These are phyloP conservation scores for human (Homo sapiens) DNA, from an alignment of 2,113 vertebrate species.

Conservation along the genomic window GRCh38 chr13:105291501-105292000, in stretches of 20 bases:
- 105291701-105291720: neutral
- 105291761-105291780: neutral
- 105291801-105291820: neutral
- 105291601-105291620: accelerated
- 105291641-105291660: neutral
- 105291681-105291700: neutral
- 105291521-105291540: neutral
- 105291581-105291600: accelerated
- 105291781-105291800: neutral
- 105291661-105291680: neutral
- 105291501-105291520: accelerated
- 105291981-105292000: neutral
- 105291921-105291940: neutral
- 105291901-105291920: neutral
- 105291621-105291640: neutral
- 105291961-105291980: neutral
- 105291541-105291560: too few relatives aligned
- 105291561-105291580: neutral
- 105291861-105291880: neutral
- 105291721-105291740: neutral
- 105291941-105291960: neutral
- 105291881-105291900: neutral
- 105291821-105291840: neutral
- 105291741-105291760: neutral
- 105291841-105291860: too few relatives aligned